Evolutionary conservation across 2,113 vertebrate species (phyloP).

Genomic region (Siniperca knerii): DNA sequence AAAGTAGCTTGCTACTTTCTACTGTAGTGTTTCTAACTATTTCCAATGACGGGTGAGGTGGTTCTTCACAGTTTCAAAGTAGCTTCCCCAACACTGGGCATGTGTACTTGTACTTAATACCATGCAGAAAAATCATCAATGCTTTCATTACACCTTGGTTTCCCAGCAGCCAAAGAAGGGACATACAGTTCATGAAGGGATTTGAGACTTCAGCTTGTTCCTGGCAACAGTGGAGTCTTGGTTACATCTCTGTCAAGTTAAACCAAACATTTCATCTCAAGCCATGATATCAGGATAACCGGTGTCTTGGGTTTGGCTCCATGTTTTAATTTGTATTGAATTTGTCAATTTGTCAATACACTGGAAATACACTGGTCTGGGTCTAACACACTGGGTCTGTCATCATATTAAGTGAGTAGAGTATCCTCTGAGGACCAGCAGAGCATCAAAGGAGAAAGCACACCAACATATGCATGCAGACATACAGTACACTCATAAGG

Average conservation of each 20-base stretch:
- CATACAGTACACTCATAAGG: conserved; percentile 13
- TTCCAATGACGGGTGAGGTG: background rate
- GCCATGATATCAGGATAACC: conserved; percentile 11
- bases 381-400: background rate
- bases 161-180: background rate
- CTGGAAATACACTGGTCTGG: background rate
- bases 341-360: conserved; percentile 4
- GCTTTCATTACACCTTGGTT: conserved; percentile 13
- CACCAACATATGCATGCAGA: conserved; percentile 28
- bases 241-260: conserved; percentile 22
- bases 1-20: background rate
- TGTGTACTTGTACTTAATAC: background rate
- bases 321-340: conserved; percentile 32
- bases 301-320: background rate
- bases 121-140: background rate
- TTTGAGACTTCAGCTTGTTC: background rate
- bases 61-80: background rate
- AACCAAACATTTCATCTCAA: conserved; percentile 30
- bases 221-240: background rate
- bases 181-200: conserved; percentile 22
- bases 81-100: background rate
- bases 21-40: background rate
- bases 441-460: background rate
- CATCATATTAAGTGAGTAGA: conserved; percentile 2
- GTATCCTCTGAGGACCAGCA: conserved; percentile 11